Conservation (phyloP, 2,888 invertebrate species). For the Nemoura dubitans region DNA sequence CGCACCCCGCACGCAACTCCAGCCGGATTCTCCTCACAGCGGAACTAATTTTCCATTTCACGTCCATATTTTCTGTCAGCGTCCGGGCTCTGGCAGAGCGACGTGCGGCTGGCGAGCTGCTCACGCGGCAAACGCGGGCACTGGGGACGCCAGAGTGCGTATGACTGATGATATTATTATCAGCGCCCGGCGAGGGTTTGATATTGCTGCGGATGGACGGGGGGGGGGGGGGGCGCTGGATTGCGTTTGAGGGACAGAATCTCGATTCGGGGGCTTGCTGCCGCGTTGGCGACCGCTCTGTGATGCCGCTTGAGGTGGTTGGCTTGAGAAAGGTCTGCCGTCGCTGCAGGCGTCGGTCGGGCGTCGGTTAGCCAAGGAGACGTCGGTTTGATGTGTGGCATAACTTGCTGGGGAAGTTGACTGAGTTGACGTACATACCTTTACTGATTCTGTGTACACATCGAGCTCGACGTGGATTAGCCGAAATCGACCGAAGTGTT, state of each 20-base stretch:
- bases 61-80: slow-evolving; percentile 37
- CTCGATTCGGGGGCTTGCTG: neutral
- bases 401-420: neutral
- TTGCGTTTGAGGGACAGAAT: neutral
- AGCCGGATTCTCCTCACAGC: neutral
- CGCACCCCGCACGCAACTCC: neutral
- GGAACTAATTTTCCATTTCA: slow-evolving; percentile 38
- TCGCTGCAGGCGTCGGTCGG: neutral
- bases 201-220: slow-evolving; percentile 4
- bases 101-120: neutral
- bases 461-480: too few species aligned
- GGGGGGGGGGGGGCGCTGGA: neutral
- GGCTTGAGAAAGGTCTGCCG: neutral
- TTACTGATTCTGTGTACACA: too few species aligned
- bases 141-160: slow-evolving; percentile 28
- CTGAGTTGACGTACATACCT: too few species aligned
- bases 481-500: too few species aligned
- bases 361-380: neutral
- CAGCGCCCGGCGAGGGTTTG: neutral
- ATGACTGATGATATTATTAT: slow-evolving; percentile 27
- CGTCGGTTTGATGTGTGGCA: neutral
- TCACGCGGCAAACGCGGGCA: slow-evolving; percentile 16
- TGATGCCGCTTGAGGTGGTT: neutral
- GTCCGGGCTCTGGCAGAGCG: neutral
- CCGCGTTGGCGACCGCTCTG: neutral